Base-by-base conservation (phyloP, 2,113 vertebrate species). In the Nibea coibor region DNA sequence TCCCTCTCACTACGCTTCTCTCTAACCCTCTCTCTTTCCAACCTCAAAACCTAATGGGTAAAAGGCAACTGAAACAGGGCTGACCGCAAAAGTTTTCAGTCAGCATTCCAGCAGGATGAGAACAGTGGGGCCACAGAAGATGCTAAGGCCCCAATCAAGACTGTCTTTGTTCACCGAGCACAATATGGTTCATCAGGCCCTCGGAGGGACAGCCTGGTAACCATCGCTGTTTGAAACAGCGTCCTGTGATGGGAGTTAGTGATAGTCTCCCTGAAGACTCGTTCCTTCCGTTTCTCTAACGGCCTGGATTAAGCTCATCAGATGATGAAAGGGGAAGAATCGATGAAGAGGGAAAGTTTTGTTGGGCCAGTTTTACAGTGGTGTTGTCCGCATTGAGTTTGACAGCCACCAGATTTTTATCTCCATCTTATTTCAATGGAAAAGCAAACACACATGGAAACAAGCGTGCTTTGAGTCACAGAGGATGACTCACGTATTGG, bases 101-200 rank as follows among this genome's bases (percentile, higher is more conserved):
- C 85, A 91, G 84, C 89, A 93, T 93, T 93, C 90, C 90, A 77
- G 73, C 82, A 50, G 64, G 56, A 89, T 94, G 93, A 93, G 89
- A 84, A 78, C 81, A 85, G 77, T 4, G 5, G 65, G 63, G 72
- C 86, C 80, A 69, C 73, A 75, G 84, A 84, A 86, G 91, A 92
- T 84, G 88, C 85, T 81, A 64, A 86, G 70, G 65, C 81, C 75
- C 88, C 80, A 87, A 85, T 93, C 90, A 93, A 87, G 81, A 71
- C 76, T 9, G 82, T 76, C 89, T 93, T 93, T 92, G 89, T 93
- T 91, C 88, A 26, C 57, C 42, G 2, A 66, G 70, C 57, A 66
- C 84, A 88, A 81, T 72, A 48, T 45, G 66, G 4, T 69, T 82
- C 78, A 81, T 61, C 78, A 22, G 78, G 26, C 74, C 50, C 61